Evolutionary conservation across 2,888 invertebrate species (phyloP).

Genomic region (Aethes cnicana): DNA sequence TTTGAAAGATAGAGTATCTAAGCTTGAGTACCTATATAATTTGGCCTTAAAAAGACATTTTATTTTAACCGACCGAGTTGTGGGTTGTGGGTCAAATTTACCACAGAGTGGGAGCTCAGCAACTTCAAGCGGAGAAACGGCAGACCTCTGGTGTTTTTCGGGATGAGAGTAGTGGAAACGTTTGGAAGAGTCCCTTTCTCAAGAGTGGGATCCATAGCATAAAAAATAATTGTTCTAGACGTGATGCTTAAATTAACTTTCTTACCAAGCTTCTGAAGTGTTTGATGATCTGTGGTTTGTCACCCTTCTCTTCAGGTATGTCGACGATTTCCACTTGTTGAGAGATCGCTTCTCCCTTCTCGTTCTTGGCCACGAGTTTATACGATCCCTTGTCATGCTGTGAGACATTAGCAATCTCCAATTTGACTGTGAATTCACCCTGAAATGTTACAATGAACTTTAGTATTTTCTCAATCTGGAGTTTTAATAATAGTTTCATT

Average conservation of each 20-base stretch:
- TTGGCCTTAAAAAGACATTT: no score
- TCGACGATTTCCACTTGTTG: slow-evolving; percentile 93
- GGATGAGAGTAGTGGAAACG: no score
- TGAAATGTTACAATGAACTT: slow-evolving; percentile 51
- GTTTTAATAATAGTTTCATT: neutral
- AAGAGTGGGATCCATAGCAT: neutral
- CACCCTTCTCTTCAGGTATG: slow-evolving; percentile 89
- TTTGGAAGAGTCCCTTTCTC: neutral
- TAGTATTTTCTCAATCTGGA: neutral
- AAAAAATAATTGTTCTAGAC: no score
- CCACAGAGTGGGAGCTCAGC: no score
- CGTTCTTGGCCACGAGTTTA: slow-evolving; percentile 94
- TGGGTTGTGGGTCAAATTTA: no score
- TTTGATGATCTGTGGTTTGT: slow-evolving; percentile 90
- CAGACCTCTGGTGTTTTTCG: no score
- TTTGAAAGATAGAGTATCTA: no score
- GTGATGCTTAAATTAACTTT: no score
- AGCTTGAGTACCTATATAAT: no score
- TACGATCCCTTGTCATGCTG: slow-evolving; percentile 93
- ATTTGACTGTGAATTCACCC: slow-evolving; percentile 94
- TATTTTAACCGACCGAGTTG: no score
- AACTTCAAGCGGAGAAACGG: no score
- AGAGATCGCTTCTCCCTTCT: slow-evolving; percentile 95
- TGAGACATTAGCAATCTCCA: slow-evolving; percentile 93
- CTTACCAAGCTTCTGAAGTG: slow-evolving; percentile 89